A percentile compares a stretch with the other conserved stretches of the same genome.
Evolutionary conservation across 2,888 invertebrate genomes (phyloP).

Genomic region (Hylaea fasciaria): DNA sequence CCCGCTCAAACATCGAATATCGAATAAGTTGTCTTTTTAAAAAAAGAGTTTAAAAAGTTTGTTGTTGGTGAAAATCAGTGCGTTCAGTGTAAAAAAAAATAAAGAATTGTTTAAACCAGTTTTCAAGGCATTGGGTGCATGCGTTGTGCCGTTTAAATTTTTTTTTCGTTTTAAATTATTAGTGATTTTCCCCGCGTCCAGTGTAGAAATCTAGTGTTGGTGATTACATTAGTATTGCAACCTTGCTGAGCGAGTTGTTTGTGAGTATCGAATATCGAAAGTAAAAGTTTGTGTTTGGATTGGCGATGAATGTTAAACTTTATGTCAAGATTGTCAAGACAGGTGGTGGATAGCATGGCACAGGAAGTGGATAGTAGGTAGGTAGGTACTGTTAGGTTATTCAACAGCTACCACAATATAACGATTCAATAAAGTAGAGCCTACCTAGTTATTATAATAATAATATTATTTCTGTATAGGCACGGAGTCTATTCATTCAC

Average conservation of each 20-base stretch:
- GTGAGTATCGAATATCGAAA: conserved; percentile 60
- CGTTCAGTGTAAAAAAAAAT: neutral
- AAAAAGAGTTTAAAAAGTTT: conserved; percentile 21
- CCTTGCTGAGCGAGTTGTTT: conserved; percentile 55
- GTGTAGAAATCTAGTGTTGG: conserved; percentile 21
- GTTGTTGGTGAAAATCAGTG: conserved; percentile 10
- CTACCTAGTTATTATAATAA: no score
- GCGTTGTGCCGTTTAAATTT: conserved; percentile 9
- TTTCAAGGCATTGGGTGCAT: conserved; percentile 10
- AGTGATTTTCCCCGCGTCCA: conserved; percentile 23
- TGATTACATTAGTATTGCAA: conserved; percentile 32
- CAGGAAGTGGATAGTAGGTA: no score
- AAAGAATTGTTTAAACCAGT: neutral
- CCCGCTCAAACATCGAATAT: conserved; percentile 30
- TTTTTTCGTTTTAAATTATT: conserved; percentile 18
- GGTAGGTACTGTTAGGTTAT: neutral
- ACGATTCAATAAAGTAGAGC: no score
- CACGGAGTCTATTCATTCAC: no score
- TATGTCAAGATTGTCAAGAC: neutral
- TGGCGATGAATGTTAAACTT: conserved; percentile 13
- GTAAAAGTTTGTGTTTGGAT: conserved; percentile 55
- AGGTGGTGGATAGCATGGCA: conserved; percentile 12
- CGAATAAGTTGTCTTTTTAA: conserved; percentile 12
- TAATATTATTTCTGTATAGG: no score
- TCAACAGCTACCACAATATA: no score